Percentiles rank a stretch among this genome's conserved stretches.
phyloP scores from a whole-genome alignment of 2,113 vertebrate species.

The Chlorocebus sabaeus region DNA sequence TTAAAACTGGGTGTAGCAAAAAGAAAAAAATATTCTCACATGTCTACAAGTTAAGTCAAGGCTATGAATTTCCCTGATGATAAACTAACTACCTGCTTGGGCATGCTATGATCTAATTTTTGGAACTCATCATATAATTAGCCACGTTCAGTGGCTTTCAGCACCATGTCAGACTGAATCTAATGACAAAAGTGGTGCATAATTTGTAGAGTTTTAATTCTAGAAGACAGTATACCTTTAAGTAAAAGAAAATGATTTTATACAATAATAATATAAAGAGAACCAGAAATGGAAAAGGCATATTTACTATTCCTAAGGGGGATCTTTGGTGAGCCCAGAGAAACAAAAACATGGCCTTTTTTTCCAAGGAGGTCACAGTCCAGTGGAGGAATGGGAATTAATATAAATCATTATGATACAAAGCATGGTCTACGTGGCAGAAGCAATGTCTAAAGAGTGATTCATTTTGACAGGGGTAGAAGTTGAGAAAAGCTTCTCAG shows the following conservation, averaged over 20 bases:
- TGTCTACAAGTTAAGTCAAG: conserved; percentile 10
- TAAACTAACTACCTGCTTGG: conserved; percentile 34
- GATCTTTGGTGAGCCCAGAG: neutral
- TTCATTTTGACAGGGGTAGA: conserved; percentile 43
- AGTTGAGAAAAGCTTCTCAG: conserved; percentile 31
- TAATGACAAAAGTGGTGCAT: conserved; percentile 11
- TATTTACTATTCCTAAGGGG: neutral
- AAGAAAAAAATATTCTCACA: neutral
- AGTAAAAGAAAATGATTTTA: conserved; percentile 29
- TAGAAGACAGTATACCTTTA: conserved; percentile 22
- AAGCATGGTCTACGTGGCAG: neutral
- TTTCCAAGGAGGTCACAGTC: neutral
- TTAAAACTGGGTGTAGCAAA: conserved; percentile 40
- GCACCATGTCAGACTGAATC: conserved; percentile 7
- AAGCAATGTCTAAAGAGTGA: conserved; percentile 36
- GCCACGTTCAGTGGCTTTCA: neutral
- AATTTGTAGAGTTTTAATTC: neutral
- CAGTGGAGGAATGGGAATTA: neutral
- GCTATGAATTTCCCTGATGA: conserved; percentile 29
- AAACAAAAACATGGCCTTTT: conserved; percentile 21
- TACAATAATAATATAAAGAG: neutral
- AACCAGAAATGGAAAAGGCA: neutral
- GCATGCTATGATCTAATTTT: conserved; percentile 29
- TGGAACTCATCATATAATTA: conserved; percentile 46
- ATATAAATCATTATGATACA: conserved; percentile 42